These are phyloP conservation scores for Dipodomys merriami DNA, from an alignment of 2,113 vertebrate genomes.

Conservation along the genomic window DNA sequence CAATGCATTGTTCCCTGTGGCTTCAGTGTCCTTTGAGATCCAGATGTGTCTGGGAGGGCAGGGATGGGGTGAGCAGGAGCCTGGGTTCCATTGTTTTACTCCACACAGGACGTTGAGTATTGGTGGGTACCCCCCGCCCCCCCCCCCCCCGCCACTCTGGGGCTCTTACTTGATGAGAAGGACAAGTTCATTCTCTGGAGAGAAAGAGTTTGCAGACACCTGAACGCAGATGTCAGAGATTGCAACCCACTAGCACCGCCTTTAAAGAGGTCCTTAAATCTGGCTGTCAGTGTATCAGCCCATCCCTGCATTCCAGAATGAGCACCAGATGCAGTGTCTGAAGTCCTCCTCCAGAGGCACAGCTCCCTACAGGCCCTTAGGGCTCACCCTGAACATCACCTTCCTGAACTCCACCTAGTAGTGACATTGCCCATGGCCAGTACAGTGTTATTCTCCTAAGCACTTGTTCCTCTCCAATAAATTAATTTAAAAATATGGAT, in stretches of 20 bases:
- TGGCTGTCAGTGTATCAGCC: constrained; percentile 53
- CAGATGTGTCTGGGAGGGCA: neutral
- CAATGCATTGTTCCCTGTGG: neutral
- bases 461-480: neutral
- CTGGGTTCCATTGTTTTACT: neutral
- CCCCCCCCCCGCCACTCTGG: no score
- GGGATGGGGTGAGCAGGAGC: neutral
- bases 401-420: neutral
- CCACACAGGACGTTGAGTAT: neutral
- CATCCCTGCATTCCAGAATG: no score
- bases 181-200: neutral
- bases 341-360: neutral
- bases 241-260: neutral
- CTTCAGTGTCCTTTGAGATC: constrained; percentile 48
- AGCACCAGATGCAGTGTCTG: neutral
- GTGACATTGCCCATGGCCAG: no score
- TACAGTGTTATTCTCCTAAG: neutral
- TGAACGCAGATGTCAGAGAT: neutral
- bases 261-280: constrained; percentile 66
- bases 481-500: neutral
- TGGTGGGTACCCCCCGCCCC: neutral
- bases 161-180: neutral
- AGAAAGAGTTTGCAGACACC: neutral
- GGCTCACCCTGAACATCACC: neutral
- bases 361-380: neutral